Evolutionary conservation across 2,113 vertebrate species (phyloP), one percentile per base, ranked within the genome.

Genomic region (Alethe diademata): DNA sequence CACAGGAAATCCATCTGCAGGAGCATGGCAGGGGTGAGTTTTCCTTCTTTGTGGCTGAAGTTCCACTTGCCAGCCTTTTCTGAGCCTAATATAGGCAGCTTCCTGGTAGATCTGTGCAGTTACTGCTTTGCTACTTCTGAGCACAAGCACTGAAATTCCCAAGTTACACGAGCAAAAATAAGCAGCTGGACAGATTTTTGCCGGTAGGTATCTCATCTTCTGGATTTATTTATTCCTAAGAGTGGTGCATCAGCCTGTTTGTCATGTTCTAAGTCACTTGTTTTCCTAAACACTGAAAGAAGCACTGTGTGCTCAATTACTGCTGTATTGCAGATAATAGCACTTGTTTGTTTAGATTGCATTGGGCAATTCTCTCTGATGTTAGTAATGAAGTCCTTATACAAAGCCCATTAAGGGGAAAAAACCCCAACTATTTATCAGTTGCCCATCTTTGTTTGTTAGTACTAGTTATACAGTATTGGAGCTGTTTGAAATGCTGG

Each of bases 51-150:
- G 26, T 29, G 51, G 40, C 26, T 86, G 40, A 70, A 65, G 35
- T 74, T 93, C 36, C 31, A 66, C 0, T 0, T n/a, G 20, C 48
- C 1, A 3, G 9, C 38, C 25, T 79, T 58, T 58, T 14, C 72
- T 48, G n/a, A 36, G 31, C 13, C 53, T 25, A 33, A 45, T n/a
- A 20, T 3, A 26, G 26, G 50, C 51, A 57, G 38, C 36, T 86
- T 86, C 22, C 19, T 67, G 12, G 26, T 29, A 73, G 7, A 64
- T 76, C 20, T 73, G 24, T 38, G 14, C 31, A 61, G 14, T 73
- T 51, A 14, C 35, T 75, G 10, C 24, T 61, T 78, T 48, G 15
- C 43, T 60, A 0, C 12, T 72, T 57, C 35, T 29, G 26, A 72
- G 19, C 10, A 60, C n/a, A 86, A 67, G 22, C 35, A 53, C 40